A percentile compares a stretch with the other conserved stretches of the same genome.
Conservation (phyloP, 2,113 vertebrate species). For the Xenopus borealis region DNA sequence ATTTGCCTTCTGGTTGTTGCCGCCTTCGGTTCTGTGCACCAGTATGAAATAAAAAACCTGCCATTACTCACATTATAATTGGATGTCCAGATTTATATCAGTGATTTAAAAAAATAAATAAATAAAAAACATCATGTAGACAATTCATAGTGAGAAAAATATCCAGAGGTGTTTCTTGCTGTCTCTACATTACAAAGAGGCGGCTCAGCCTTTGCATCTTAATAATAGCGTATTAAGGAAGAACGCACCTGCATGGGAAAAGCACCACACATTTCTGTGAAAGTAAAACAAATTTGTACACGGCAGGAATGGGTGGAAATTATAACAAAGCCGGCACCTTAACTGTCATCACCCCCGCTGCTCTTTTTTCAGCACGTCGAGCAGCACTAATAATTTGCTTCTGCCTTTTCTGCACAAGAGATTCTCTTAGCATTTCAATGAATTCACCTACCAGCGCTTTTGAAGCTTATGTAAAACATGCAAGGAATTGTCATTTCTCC, state of each 20-base stretch:
- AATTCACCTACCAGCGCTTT: conserved; percentile 20
- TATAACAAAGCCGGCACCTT: conserved; percentile 19
- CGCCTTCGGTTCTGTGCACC: too few species aligned
- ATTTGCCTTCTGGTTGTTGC: too few species aligned
- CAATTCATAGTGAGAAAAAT: not conserved
- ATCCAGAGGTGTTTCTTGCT: not conserved
- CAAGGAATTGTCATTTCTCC: conserved; percentile 15
- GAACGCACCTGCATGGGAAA: conserved; percentile 5
- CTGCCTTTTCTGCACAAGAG: not conserved
- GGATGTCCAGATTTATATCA: not conserved
- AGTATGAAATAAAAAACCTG: too few species aligned
- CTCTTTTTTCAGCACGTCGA: conserved; percentile 8
- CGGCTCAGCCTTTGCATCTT: not conserved
- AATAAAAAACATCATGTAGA: not conserved
- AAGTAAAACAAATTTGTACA: conserved; percentile 33
- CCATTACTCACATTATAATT: not conserved
- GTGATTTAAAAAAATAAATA: not conserved
- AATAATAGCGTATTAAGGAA: not conserved
- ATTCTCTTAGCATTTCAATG: conserved; percentile 32
- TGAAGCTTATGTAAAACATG: conserved; percentile 25
- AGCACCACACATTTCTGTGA: not conserved
- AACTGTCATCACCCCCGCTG: conserved; percentile 30
- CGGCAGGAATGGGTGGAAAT: conserved; percentile 15
- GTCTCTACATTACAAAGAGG: not conserved
- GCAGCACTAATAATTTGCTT: conserved; percentile 23